Evolutionary conservation across 2,888 invertebrate genomes (phyloP).

Genomic region (Bombylius discolor): DNA sequence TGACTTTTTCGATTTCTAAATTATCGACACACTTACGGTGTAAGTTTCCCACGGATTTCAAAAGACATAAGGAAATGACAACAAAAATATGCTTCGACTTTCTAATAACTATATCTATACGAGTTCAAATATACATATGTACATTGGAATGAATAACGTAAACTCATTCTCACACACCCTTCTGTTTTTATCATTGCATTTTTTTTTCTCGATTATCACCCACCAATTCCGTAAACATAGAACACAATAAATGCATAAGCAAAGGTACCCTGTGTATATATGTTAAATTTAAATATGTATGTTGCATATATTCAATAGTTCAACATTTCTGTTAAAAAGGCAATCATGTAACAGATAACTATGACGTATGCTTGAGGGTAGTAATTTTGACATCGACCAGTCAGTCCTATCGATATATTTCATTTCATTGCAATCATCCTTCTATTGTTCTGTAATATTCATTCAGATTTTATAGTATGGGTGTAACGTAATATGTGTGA

Average conservation of each 20-base stretch:
- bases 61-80: slow-evolving; percentile 7
- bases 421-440: slow-evolving; percentile 9
- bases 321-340: neutral
- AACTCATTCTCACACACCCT: too few relatives aligned
- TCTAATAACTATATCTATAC: slow-evolving; percentile 1
- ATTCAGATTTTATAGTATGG: neutral
- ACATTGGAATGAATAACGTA: too few relatives aligned
- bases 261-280: too few relatives aligned
- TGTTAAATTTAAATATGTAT: too few relatives aligned
- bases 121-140: too few relatives aligned
- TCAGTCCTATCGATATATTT: slow-evolving; percentile 6
- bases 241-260: too few relatives aligned
- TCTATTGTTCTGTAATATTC: neutral
- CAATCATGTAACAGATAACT: slow-evolving; percentile 1
- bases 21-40: slow-evolving; percentile 11
- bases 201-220: too few relatives aligned
- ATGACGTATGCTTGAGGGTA: slow-evolving; percentile 9
- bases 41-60: slow-evolving; percentile 9
- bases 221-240: too few relatives aligned
- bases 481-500: too few relatives aligned
- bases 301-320: too few relatives aligned
- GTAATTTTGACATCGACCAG: slow-evolving; percentile 13
- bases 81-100: slow-evolving; percentile 10
- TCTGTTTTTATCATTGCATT: neutral
- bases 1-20: slow-evolving; percentile 8